Conservation (phyloP, 2,113 vertebrate genomes). For the Oophaga pumilio region DNA sequence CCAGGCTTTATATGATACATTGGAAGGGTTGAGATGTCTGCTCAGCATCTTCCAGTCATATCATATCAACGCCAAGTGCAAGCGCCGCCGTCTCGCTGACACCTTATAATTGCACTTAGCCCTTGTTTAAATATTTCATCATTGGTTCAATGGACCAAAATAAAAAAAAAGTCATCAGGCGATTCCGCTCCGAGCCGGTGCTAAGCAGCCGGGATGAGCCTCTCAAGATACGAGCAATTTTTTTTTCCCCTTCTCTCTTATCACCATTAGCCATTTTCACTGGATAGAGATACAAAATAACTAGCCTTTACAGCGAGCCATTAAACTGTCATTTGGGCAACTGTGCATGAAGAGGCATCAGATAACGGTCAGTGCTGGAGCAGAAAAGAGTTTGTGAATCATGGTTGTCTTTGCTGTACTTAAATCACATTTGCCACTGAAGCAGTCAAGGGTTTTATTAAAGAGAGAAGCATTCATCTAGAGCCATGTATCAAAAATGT, state of each 20-base stretch:
- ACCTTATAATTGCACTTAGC: slow-evolving; percentile 66
- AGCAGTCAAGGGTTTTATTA: slow-evolving; percentile 84
- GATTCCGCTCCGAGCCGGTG: slow-evolving; percentile 61
- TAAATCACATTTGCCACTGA: slow-evolving; percentile 84
- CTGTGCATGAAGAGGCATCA: slow-evolving; percentile 79
- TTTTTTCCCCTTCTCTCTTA: slow-evolving; percentile 69
- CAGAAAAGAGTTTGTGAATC: slow-evolving; percentile 81
- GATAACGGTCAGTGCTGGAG: slow-evolving; percentile 76
- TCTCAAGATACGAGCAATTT: slow-evolving; percentile 68
- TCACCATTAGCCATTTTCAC: slow-evolving; percentile 75
- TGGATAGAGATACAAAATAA: slow-evolving; percentile 79
- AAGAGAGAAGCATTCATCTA: slow-evolving; percentile 78
- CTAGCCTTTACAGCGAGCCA: slow-evolving; percentile 75
- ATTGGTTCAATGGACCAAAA: slow-evolving; percentile 70
- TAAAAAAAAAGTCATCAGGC: slow-evolving; percentile 69
- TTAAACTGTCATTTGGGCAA: slow-evolving; percentile 81
- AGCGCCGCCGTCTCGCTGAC: slow-evolving; percentile 53
- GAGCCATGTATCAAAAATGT: slow-evolving; percentile 77
- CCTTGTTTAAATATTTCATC: slow-evolving; percentile 70
- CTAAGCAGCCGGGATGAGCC: slow-evolving; percentile 63
- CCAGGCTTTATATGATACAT: neutral
- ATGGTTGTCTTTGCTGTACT: slow-evolving; percentile 78
- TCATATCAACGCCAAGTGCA: neutral
- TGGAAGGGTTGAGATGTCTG: neutral
- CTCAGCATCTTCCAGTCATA: neutral